Base-by-base conservation (phyloP, 2,888 invertebrate genomes). In the Pristionchus entomophagus region DNA sequence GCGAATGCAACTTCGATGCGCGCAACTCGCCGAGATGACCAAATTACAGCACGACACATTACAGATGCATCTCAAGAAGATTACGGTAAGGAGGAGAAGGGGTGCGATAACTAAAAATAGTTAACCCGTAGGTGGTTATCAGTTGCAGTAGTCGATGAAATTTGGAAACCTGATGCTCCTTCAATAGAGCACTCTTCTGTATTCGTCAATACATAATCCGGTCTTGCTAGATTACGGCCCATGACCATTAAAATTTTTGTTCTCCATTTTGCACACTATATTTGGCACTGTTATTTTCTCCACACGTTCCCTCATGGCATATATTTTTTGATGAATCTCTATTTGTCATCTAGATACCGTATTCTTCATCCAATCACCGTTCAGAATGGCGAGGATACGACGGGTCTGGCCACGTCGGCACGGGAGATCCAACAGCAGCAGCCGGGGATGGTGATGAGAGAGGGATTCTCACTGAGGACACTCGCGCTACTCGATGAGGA, bases 61-160 rank as follows among this genome's bases (percentile, higher is more conserved):
- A 32, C 73, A 73, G 41, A 73, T 41, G 73, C 73, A 73, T 41
- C n/a, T 73, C n/a, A 45, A n/a, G 73, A 41, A 35, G 12, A 73
- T 73, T n/a, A 56, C 56, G 22, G 56, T 56, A n/a, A 56, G n/a
- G 56, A 1, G n/a, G n/a, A n/a, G n/a, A n/a, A 19, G 8, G 19
- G n/a, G 56, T 17, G 56, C 22, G 56, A 2, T 22, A 22, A 56
- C 2, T 0, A 56, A 56, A 22, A 2, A 19, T 5, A 51, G 17
- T n/a, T n/a, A n/a, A n/a, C n/a, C n/a, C n/a, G n/a, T n/a, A n/a
- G n/a, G n/a, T n/a, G n/a, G n/a, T n/a, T n/a, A n/a, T n/a, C n/a
- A n/a, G n/a, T n/a, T n/a, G n/a, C n/a, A n/a, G n/a, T n/a, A n/a
- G n/a, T n/a, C n/a, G n/a, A n/a, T n/a, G n/a, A n/a, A n/a, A n/a